These are phyloP conservation scores for Protobothrops mucrosquamatus DNA, from an alignment of 2,113 vertebrate genomes.

Conservation along the genomic window DNA sequence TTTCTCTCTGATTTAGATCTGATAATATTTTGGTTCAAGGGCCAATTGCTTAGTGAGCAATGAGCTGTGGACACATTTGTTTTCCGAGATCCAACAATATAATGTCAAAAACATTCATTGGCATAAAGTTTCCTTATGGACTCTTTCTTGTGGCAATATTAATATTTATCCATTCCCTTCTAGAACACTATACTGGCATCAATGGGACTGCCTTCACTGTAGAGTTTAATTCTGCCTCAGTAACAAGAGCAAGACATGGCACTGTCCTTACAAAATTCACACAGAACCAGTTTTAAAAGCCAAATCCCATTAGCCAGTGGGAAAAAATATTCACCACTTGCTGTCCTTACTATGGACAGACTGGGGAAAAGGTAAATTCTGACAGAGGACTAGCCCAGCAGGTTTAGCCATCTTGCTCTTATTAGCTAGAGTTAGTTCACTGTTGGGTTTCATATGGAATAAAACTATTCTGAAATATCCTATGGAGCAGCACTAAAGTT, in stretches of 20 bases:
- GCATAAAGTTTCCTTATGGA: not conserved
- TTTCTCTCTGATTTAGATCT: not conserved
- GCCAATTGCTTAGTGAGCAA: not conserved
- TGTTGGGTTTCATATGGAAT: not conserved
- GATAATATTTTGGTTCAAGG: not conserved
- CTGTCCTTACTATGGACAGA: not conserved
- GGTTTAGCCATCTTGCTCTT: not conserved
- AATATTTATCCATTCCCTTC: not conserved
- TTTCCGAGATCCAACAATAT: not conserved
- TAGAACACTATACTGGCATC: not conserved
- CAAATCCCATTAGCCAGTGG: not conserved
- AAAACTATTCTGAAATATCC: not conserved
- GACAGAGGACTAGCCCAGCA: not conserved
- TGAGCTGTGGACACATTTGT: rapidly evolving
- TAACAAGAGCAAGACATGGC: not conserved
- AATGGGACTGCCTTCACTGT: not conserved
- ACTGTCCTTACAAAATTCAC: not conserved
- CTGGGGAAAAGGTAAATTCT: not conserved
- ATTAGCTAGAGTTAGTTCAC: not conserved
- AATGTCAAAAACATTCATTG: not conserved
- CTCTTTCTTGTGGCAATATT: not conserved
- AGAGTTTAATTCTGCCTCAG: not conserved
- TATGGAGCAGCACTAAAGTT: not conserved
- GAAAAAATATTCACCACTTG: not conserved
- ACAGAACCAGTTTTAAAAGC: not conserved